phyloP scores from a whole-genome alignment of 2,888 invertebrate species.

The Sphaeridia pumilis region DNA sequence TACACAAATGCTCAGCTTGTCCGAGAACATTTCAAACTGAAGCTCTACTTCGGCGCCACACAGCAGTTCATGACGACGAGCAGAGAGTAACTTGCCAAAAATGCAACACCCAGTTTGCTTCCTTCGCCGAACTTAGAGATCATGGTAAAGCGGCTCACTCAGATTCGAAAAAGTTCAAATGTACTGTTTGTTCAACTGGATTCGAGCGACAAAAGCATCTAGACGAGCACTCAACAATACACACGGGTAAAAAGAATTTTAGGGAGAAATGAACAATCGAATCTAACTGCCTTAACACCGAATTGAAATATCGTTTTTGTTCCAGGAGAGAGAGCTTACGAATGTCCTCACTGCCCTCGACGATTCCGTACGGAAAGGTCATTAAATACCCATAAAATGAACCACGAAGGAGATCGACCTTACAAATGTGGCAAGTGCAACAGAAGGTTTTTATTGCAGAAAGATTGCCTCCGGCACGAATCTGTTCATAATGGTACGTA shows the following conservation, averaged over 20 bases:
- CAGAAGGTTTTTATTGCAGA: not conserved
- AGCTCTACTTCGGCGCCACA: not conserved
- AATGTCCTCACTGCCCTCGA: not conserved
- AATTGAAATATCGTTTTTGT: not conserved
- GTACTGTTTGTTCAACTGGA: not conserved
- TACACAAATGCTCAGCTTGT: not conserved
- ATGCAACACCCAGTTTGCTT: not conserved
- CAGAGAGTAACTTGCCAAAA: not conserved
- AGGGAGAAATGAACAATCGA: too few relatives aligned
- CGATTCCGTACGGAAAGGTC: not conserved
- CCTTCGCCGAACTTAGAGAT: not conserved
- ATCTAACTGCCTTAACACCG: too few relatives aligned
- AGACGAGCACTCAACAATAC: not conserved
- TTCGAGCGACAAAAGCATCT: not conserved
- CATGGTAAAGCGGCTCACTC: not conserved
- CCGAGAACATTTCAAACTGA: not conserved
- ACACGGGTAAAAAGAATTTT: constrained; percentile 1
- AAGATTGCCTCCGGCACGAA: not conserved
- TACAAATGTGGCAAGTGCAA: not conserved
- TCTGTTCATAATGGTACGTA: not conserved
- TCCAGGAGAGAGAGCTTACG: not conserved
- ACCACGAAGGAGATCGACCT: not conserved
- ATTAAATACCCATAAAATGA: not conserved
- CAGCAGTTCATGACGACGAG: not conserved
- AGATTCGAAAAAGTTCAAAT: not conserved